These are phyloP conservation scores for Galaxias olidus DNA, from an alignment of 2,797 vertebrate genomes.

Conservation along the genomic window DNA sequence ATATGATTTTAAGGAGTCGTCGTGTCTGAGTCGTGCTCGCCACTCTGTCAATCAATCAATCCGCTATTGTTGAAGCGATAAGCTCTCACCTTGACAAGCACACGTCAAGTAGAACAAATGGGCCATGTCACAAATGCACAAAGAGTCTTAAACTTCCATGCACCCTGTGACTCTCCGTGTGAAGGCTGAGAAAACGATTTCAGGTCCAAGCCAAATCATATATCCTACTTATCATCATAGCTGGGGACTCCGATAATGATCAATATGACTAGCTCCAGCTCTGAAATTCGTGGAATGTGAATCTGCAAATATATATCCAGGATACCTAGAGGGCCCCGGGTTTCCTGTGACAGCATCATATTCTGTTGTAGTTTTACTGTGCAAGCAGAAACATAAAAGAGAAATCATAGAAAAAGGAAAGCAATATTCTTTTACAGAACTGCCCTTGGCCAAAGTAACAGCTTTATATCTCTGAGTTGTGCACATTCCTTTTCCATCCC, in stretches of 20 bases:
- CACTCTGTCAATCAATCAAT: constrained; percentile 25
- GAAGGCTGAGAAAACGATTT: constrained; percentile 29
- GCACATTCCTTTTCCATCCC: not conserved
- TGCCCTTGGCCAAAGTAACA: no score
- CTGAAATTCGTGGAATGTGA: constrained; percentile 23
- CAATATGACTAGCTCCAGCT: constrained; percentile 31
- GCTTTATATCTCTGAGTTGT: not conserved
- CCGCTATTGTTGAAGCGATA: not conserved
- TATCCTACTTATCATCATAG: constrained; percentile 39
- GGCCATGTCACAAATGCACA: not conserved
- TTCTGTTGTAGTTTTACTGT: no score
- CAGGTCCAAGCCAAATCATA: constrained; percentile 10
- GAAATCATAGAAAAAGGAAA: no score
- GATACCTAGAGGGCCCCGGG: no score
- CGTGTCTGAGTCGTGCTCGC: constrained; percentile 7
- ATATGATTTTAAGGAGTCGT: constrained; percentile 10
- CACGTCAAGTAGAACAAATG: constrained; percentile 29
- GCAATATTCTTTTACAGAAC: no score
- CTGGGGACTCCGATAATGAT: constrained; percentile 36
- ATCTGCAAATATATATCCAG: not conserved
- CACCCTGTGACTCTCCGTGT: constrained; percentile 5
- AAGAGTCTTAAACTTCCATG: not conserved
- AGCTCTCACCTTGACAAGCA: constrained; percentile 17
- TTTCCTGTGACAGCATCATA: no score
- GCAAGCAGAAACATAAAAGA: no score